These are phyloP conservation scores for Helarctos malayanus DNA, from an alignment of 2,797 vertebrate genomes.

Conservation along the genomic window DNA sequence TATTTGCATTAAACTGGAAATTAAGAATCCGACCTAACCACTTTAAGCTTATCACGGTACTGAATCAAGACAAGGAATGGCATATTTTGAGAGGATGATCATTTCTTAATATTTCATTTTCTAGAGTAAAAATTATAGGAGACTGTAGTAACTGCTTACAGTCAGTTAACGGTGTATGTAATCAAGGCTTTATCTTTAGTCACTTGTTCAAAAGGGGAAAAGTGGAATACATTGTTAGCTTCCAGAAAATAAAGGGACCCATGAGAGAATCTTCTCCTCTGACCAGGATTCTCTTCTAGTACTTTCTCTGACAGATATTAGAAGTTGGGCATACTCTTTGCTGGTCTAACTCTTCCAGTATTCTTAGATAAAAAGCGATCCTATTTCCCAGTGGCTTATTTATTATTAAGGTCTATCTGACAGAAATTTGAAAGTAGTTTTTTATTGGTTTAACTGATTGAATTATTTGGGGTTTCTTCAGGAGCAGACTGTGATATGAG, in stretches of 20 bases:
- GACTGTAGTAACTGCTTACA: rapidly evolving
- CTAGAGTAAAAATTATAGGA: neutral
- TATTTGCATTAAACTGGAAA: neutral
- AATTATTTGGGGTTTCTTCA: neutral
- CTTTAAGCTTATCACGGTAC: neutral
- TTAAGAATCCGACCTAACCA: neutral
- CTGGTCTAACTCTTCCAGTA: neutral
- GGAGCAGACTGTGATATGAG: neutral
- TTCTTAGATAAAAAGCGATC: neutral
- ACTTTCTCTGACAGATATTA: neutral
- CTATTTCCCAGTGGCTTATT: neutral
- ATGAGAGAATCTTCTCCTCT: neutral
- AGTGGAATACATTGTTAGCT: neutral
- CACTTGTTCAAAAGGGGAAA: neutral
- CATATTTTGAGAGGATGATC: rapidly evolving
- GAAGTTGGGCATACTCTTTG: neutral
- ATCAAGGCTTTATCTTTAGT: neutral
- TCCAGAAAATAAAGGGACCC: neutral
- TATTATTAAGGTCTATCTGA: neutral
- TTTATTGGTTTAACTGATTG: neutral
- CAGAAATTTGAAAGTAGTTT: neutral
- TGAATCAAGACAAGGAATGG: neutral
- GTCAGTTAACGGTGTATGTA: neutral
- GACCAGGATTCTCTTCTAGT: neutral
- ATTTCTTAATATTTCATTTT: neutral